These are phyloP conservation scores for Drosophila sproati DNA, from an alignment of 1,140 invertebrate species.

Conservation along the genomic window DNA sequence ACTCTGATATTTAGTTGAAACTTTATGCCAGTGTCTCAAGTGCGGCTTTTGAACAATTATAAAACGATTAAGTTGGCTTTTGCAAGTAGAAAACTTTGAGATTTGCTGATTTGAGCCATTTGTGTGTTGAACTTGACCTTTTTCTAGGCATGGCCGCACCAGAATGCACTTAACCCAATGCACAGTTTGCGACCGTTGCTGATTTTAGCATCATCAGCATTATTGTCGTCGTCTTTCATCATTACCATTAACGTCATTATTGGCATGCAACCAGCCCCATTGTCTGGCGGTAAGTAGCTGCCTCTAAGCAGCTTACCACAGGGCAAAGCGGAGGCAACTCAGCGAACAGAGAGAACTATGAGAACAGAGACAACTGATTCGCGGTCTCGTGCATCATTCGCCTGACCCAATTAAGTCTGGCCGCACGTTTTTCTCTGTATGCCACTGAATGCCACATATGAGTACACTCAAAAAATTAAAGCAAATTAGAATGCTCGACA, in stretches of 20 bases:
- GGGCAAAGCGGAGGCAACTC: neutral
- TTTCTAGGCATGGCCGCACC: constrained; percentile 20
- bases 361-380: constrained; percentile 22
- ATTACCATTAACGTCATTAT: constrained; percentile 31
- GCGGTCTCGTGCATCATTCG: neutral
- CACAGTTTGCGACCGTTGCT: constrained; percentile 15
- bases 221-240: constrained; percentile 30
- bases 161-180: constrained; percentile 42
- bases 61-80: constrained; percentile 26
- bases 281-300: constrained; percentile 43
- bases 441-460: neutral
- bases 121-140: constrained; percentile 46
- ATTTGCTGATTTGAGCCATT: constrained; percentile 39
- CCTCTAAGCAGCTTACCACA: constrained; percentile 42
- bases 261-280: constrained; percentile 19
- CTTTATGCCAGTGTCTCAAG: constrained; percentile 27
- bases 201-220: constrained; percentile 18
- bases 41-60: constrained; percentile 43
- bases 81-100: neutral
- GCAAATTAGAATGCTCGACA: no score
- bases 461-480: neutral
- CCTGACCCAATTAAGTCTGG: no score
- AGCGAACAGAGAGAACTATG: neutral
- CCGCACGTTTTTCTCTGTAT: no score
- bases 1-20: neutral